A percentile compares a stretch with the other conserved stretches of the same genome.
Conservation (phyloP, 2,797 vertebrate genomes). For the Gadopsis bispinosus region DNA sequence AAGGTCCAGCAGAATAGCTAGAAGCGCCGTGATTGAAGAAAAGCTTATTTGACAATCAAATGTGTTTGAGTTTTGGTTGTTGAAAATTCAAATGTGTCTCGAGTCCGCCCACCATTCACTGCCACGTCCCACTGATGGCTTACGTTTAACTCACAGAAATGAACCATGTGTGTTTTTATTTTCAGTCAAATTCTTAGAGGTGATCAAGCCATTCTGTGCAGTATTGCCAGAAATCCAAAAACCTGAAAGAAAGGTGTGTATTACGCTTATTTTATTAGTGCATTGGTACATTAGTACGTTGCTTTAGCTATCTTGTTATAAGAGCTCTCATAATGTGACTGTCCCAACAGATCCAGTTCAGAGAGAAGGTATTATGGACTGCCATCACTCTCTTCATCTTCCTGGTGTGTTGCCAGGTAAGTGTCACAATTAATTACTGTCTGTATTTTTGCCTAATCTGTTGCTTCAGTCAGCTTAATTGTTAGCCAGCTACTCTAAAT, state of each 20-base stretch:
- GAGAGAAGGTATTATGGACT: conserved; percentile 98
- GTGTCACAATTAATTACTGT: conserved; percentile 16
- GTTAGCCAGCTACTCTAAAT: not conserved
- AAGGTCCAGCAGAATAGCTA: accelerated
- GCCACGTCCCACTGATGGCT: conserved; percentile 70
- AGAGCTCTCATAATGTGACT: conserved; percentile 26
- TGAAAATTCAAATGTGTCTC: not conserved
- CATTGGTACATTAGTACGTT: not conserved
- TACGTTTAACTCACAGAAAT: not conserved
- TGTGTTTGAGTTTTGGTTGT: not conserved
- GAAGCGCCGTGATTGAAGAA: not conserved
- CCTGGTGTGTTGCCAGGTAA: conserved; percentile 98
- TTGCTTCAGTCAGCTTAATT: not conserved
- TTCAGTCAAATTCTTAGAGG: conserved; percentile 98
- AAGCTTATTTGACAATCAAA: not conserved
- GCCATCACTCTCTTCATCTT: conserved; percentile 99
- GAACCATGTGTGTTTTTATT: conserved; percentile 38
- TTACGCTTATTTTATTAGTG: not conserved
- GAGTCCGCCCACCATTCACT: conserved; percentile 60
- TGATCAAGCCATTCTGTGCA: conserved; percentile 98
- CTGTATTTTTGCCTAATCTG: not conserved
- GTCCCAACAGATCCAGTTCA: conserved; percentile 93
- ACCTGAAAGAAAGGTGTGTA: conserved; percentile 93
- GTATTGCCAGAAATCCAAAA: conserved; percentile 98
- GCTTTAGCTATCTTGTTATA: not conserved